Evolutionary conservation across 2,888 invertebrate genomes (phyloP).

Genomic region (Machimus atricapillus): DNA sequence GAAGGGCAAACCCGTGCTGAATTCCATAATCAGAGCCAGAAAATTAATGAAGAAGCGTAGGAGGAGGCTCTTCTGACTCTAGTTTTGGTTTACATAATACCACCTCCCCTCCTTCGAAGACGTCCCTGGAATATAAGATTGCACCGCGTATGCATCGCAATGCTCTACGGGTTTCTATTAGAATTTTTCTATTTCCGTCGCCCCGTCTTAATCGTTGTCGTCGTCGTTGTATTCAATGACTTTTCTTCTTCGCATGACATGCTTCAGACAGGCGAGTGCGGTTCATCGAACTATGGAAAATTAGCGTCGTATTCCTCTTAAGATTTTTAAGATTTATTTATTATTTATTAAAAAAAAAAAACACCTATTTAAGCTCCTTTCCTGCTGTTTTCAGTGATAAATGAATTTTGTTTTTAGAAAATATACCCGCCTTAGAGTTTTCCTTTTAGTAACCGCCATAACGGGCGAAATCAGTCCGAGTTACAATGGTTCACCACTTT

Average conservation of each 20-base stretch:
- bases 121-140: not conserved
- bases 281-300: constrained; percentile 40
- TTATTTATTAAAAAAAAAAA: constrained; percentile 15
- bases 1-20: constrained; percentile 11
- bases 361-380: not conserved
- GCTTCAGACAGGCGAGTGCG: constrained; percentile 10
- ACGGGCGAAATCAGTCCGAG: not conserved
- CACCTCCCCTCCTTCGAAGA: not conserved
- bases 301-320: not conserved
- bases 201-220: not conserved
- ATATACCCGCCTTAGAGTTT: not conserved
- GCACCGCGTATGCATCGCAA: not conserved
- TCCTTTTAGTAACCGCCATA: not conserved
- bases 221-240: not conserved
- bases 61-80: not conserved
- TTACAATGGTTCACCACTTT: not conserved
- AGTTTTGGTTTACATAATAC: not conserved
- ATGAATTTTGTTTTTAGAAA: constrained; percentile 19
- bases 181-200: constrained; percentile 39
- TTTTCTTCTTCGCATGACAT: constrained; percentile 15
- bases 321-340: not conserved
- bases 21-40: constrained; percentile 29
- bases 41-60: not conserved
- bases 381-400: constrained; percentile 22
- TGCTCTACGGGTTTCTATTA: not conserved